Evolutionary conservation across 2,888 invertebrate genomes (phyloP).

Genomic region (Scaptomyza tumidula): DNA sequence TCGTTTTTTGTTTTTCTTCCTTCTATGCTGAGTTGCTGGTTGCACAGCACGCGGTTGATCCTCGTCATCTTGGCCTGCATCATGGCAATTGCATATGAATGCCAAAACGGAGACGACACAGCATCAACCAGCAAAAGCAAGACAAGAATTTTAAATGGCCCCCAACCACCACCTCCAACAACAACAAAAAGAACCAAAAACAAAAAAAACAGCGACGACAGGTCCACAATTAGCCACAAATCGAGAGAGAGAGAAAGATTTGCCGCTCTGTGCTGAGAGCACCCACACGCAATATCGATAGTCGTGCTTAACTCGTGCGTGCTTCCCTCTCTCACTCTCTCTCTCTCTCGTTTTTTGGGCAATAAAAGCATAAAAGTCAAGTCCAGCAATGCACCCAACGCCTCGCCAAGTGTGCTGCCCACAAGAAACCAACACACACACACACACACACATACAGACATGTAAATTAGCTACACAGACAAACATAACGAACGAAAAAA

Average conservation of each 20-base stretch:
- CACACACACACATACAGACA: conserved; percentile 17
- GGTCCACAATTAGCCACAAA: conserved; percentile 82
- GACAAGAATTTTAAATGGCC: conserved; percentile 77
- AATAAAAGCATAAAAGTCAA: conserved; percentile 70
- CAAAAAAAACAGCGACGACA: conserved; percentile 76
- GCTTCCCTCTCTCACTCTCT: background rate
- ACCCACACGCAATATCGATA: conserved; percentile 44
- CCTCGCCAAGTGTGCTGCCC: conserved; percentile 61
- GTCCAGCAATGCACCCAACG: conserved; percentile 74
- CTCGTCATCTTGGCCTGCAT: conserved; percentile 21
- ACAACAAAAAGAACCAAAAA: conserved; percentile 41
- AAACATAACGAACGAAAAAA: background rate
- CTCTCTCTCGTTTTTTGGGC: conserved; percentile 7
- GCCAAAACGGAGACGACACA: conserved; percentile 49
- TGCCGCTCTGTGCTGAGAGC: conserved; percentile 24
- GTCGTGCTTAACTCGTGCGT: conserved; percentile 25
- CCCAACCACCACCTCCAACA: conserved; percentile 22
- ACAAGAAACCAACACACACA: conserved; percentile 44
- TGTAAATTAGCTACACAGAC: conserved; percentile 36
- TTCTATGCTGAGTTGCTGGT: conserved; percentile 5
- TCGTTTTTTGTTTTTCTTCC: background rate
- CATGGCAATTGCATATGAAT: conserved; percentile 51
- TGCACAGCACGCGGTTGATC: conserved; percentile 60
- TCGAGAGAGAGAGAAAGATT: background rate
- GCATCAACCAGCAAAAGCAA: conserved; percentile 29